Base-by-base conservation (phyloP, 2,888 invertebrate species). In the Pollenia amentaria region DNA sequence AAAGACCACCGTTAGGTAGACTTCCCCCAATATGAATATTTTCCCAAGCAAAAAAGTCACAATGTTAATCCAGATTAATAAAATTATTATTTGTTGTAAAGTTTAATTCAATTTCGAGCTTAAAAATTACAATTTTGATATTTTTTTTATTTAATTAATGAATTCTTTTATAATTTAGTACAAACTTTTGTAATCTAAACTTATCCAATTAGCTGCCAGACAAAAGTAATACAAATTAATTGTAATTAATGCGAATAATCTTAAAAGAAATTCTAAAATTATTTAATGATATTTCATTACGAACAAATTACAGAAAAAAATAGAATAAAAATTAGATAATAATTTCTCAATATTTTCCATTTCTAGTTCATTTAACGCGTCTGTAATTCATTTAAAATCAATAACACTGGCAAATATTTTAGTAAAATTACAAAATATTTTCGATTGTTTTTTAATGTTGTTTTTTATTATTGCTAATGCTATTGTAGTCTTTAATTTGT, bases 331-430 rank as follows among this genome's bases (percentile, higher is more conserved):
- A n/a, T 38, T 21, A 21, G 14, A 29, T 42, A 29, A 29, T 29
- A 29, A 29, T 8, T 53, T 9, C 48, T 51, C 57, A 65, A 76
- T 76, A 60, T 1, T 62, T 64, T 51, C 7, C 51, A 42, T 44
- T 57, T 77, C 65, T 14, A 38, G 42, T 16, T 73, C 46, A 65
- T 42, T 70, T 14, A 40, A n/a, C n/a, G 21, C 42, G 62, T 10
- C 21, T 62, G 60, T 16, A 38, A 46, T 40, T 80, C 18, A 53
- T 80, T 80, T 42, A 42, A 64, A 64, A 80, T 72, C 79, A 62
- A 79, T 79, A 72, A 29, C 14, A 18, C 21, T 67, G n/a, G 4
- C 21, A 60, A 57, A 46, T 46, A 67, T 57, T 46, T n/a, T 9
- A 29, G 42, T 10, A 4, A 67, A 65, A 65, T 65, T 77, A 77